These are phyloP conservation scores for Oscheius sp. DNA, from an alignment of 2,888 invertebrate species.

Conservation along the genomic window DNA sequence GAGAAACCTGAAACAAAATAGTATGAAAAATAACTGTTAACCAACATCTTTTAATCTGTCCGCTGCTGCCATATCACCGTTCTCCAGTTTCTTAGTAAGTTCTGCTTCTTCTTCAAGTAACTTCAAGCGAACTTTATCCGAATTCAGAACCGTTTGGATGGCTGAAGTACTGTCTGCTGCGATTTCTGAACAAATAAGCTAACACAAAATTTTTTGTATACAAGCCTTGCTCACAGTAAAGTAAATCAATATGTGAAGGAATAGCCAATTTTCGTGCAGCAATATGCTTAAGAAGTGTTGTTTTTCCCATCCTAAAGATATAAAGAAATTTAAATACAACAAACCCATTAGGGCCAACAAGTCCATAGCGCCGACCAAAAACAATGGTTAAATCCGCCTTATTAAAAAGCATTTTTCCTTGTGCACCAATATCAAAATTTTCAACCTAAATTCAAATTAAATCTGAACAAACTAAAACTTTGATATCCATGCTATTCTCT, in stretches of 20 bases:
- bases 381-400: slow-evolving; percentile 94
- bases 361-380: slow-evolving; percentile 90
- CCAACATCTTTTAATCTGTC: slow-evolving; percentile 81
- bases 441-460: slow-evolving; percentile 75
- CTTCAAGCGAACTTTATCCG: slow-evolving; percentile 87
- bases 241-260: slow-evolving; percentile 92
- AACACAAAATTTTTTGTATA: no score
- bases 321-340: slow-evolving; percentile 36
- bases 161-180: slow-evolving; percentile 95
- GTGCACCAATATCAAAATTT: slow-evolving; percentile 95
- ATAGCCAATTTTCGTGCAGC: slow-evolving; percentile 89
- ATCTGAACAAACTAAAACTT: slow-evolving; percentile 74
- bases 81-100: slow-evolving; percentile 79
- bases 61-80: slow-evolving; percentile 79
- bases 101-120: slow-evolving; percentile 85
- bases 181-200: slow-evolving; percentile 79
- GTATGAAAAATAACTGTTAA: slow-evolving; percentile 12
- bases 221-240: slow-evolving; percentile 91
- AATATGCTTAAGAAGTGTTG: slow-evolving; percentile 91
- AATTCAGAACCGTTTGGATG: slow-evolving; percentile 89
- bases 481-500: slow-evolving; percentile 95
- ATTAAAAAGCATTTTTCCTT: slow-evolving; percentile 94
- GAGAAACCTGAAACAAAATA: slow-evolving; percentile 79
- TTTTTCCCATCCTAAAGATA: slow-evolving; percentile 87
- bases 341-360: slow-evolving; percentile 96